These are phyloP conservation scores for Condylura cristata DNA, from an alignment of 2,113 vertebrate genomes.

Conservation along the genomic window DNA sequence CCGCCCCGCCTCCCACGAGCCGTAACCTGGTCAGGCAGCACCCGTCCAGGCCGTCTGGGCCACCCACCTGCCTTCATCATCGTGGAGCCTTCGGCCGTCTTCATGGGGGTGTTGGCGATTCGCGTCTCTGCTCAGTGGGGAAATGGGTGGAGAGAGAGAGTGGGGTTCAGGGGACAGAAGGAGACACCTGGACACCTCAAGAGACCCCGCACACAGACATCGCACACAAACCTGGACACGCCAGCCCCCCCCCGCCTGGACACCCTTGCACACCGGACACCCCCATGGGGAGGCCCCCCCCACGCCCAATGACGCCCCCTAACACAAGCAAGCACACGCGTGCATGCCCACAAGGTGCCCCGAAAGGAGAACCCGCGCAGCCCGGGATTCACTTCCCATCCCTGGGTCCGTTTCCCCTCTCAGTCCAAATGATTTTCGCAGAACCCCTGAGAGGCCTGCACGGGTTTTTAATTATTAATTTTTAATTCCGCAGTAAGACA, in stretches of 20 bases:
- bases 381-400: not conserved
- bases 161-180: not conserved
- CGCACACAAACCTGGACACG: too few species aligned
- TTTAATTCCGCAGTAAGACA: constrained; percentile 49
- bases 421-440: not conserved
- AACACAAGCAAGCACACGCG: rapidly evolving
- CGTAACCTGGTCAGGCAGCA: rapidly evolving
- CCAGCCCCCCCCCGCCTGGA: not conserved
- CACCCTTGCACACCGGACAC: not conserved
- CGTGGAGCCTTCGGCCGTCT: constrained; percentile 85
- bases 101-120: constrained; percentile 85
- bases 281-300: too few species aligned
- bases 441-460: not conserved
- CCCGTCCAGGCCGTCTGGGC: too few species aligned
- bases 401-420: not conserved
- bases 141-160: not conserved
- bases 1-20: not conserved
- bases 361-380: not conserved
- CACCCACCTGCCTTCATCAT: constrained; percentile 91
- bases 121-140: constrained; percentile 78
- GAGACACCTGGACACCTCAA: not conserved
- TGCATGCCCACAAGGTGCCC: not conserved
- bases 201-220: not conserved
- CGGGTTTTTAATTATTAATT: constrained; percentile 51
- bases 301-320: too few species aligned